phyloP scores from a whole-genome alignment of 2,888 invertebrate species.

The Laspeyria flexula region DNA sequence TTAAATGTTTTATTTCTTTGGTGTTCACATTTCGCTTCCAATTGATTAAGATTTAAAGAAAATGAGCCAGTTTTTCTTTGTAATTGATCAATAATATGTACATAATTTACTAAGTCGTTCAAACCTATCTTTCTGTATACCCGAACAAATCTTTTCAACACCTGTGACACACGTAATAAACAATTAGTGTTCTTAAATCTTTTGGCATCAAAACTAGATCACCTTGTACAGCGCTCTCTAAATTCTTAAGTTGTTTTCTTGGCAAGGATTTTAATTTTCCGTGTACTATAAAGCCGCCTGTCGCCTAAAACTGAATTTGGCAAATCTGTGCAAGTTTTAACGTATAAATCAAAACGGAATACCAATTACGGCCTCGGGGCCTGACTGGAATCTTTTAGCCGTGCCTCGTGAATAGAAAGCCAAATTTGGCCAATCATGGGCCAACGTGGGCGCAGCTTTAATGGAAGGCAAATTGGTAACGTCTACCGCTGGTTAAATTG shows the following conservation, averaged over 20 bases:
- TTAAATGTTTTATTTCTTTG: no score
- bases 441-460: conserved; percentile 40
- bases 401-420: conserved; percentile 34
- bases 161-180: no score
- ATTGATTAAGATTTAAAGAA: no score
- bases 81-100: no score
- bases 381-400: conserved; percentile 27
- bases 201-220: conserved; percentile 8
- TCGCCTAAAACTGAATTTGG: conserved; percentile 11
- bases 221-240: not conserved
- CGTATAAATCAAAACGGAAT: conserved; percentile 25
- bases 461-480: conserved; percentile 49
- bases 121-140: no score
- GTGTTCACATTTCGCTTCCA: no score
- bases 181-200: no score
- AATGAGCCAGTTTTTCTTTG: no score
- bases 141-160: no score
- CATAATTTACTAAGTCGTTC: no score
- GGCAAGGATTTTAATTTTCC: conserved; percentile 13
- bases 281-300: not conserved
- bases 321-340: conserved; percentile 17
- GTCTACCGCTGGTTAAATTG: conserved; percentile 44
- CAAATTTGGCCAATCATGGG: conserved; percentile 44
- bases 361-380: conserved; percentile 11
- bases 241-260: conserved; percentile 2